Base-by-base conservation (phyloP, 2,888 invertebrate species). In the Microplitis manilae region DNA sequence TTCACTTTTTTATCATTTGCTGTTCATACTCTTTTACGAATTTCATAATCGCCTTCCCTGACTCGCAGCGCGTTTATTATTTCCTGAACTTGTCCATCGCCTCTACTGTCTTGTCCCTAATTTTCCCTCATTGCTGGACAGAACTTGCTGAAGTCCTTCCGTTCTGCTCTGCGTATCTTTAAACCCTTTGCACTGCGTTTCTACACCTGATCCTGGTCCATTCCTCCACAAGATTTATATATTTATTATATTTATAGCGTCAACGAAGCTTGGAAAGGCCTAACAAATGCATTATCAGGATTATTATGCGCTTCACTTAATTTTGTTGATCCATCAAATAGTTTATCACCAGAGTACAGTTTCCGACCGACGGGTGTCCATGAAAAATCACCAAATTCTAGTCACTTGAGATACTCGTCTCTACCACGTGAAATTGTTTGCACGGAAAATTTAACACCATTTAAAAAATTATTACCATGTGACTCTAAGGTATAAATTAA, bases 371-470 rank as follows among this genome's bases (percentile, higher is more conserved):
- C 91, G 77, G 95, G 96, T 62, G 92, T 93, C 64, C 83, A 90
- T 6, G 86, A 88, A 59, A 85, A 89, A 75, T 75, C 79, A 68
- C 82, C 85, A 2, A 90, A 91, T 79, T 90, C 93, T 86, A 91
- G 92, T 86, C 92, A 90, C 84, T 89, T 95, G 67, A 91, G 96
- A 84, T 98, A 98, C 91, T 95, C 98, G 0, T 94, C 96, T n/a
- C 90, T 99, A 79, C 98, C 99, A 0, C 92, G 97, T 81, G 99
- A 99, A 92, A 96, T 97, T 84, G 97, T 98, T 4, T 99, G 99
- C 88, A 99, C 99, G 0, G 99, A 99, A 91, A 99, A 99, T 91
- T 91, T 99, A 84, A 99, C 99, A 13, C 99, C 99, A 0, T 99
- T 98, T 96, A 97, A 98, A 86, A 99, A 99, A 89, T 91, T 99